These are phyloP conservation scores for Pachypsylla venusta DNA, from an alignment of 1,140 invertebrate genomes.

Conservation along the genomic window DNA sequence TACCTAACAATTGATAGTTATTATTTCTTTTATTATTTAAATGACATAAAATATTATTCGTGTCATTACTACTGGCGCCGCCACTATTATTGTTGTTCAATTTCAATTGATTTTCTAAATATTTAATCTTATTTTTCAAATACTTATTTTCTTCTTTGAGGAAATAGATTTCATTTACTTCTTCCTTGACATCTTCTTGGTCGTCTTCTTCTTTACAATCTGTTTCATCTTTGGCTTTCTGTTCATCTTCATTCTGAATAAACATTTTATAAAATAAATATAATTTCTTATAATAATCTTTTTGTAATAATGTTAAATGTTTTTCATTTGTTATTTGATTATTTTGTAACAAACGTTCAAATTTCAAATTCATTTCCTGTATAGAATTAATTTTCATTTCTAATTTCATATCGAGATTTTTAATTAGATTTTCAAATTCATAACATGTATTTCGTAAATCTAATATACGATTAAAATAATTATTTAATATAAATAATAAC, in stretches of 20 bases:
- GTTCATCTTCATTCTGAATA: not conserved
- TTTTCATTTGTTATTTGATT: not conserved
- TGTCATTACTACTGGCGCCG: too few relatives aligned
- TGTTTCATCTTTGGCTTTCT: not conserved
- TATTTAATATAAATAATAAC: not conserved
- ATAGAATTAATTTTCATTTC: not conserved
- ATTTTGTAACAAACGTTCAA: not conserved
- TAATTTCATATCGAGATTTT: not conserved
- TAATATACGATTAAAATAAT: not conserved
- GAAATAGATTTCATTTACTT: not conserved
- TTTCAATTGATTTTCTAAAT: not conserved
- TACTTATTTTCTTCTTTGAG: not conserved
- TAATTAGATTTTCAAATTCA: not conserved
- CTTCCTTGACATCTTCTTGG: not conserved
- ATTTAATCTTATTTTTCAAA: not conserved
- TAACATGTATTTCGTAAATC: not conserved
- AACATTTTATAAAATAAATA: not conserved
- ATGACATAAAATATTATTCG: too few relatives aligned
- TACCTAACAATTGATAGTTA: too few relatives aligned
- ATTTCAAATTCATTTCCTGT: not conserved
- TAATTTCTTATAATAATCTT: not conserved
- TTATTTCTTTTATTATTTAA: too few relatives aligned
- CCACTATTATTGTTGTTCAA: too few relatives aligned
- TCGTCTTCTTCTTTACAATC: not conserved
- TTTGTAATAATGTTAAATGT: not conserved